Evolutionary conservation across 2,113 vertebrate species (phyloP), one percentile per base, ranked within the genome.

Genomic region (Leucoraja erinaceus): DNA sequence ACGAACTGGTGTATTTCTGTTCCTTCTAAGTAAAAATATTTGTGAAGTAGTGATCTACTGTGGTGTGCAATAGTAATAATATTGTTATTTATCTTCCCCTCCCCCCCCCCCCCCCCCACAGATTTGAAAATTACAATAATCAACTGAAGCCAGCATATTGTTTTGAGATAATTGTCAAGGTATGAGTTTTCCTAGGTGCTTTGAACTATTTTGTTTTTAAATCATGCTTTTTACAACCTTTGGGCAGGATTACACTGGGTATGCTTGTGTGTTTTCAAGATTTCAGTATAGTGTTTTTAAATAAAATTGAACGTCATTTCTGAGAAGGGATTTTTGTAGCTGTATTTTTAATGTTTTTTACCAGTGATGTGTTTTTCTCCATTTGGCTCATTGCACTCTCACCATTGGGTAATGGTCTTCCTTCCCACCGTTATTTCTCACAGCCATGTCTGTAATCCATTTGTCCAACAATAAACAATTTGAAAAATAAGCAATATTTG

Each of bases 221-320:
- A 91, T 91, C 90, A 70, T 91, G 90, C 38, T 74, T 91, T 68
- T 91, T 72, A 47, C 14, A 54, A 38, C 33, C 38, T 63, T 91
- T 91, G 72, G 25, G 31, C 66, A 14, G 12, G 33, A 91, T 91
- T 91, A 10, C 20, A 72, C 9, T 25, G 70, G 20, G 20, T 70
- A 6, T 72, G 66, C 63, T 70, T 70, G 31, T 90, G 22, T 72
- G 88, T 72, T 54, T 47, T 70, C 33, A 72, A 3, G 11, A 38
- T 91, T 70, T 91, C 72, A 38, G 72, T 91, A 72, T 47, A 68
- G 38, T 91, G 33, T 54, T 91, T 68, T 72, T 72, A 91, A 70
- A 91, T 72, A 72, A 91, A 91, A 86, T 86, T 84, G 28, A 63
- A 63, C n/a, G 83, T 6, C 14, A 86, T 16, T 88, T 86, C 63